Evolutionary conservation across 2,797 vertebrate species (phyloP), one percentile per base, ranked within the genome.

Genomic region (Ctenopoma kingsleyae): DNA sequence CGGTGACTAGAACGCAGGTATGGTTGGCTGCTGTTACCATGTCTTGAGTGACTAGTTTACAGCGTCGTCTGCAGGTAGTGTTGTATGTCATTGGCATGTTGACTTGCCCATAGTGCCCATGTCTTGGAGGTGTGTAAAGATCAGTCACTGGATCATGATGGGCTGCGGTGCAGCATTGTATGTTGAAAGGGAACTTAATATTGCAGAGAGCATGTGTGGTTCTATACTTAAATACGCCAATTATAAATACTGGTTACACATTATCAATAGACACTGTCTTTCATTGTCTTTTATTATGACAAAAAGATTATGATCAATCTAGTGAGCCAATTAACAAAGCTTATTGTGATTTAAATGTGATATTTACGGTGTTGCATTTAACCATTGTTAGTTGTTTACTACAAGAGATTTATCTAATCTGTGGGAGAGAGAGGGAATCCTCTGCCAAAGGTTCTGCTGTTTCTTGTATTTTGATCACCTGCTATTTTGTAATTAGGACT

Each of bases 401-500:
- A 25, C 48, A 32, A 64, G 44, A 79, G 78, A 19, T 3, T 44
- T 3, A 44, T 68, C 64, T 46, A 54, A 57, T 55, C 65, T 85
- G 17, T 55, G 68, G 52, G 41, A 59, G 64, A n/a, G 38, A 15
- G 20, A 66, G 13, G 66, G 54, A 71, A 46, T 75, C 61, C 76
- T 44, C 43, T 76, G 58, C 46, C 75, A 80, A 67, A 78, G 68
- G 60, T 66, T 77, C 73, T 1, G 20, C 67, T 71, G 56, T 74
- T 76, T 63, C 76, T 80, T 60, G 83, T 85, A 74, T 77, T 55
- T 11, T 50, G 61, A 88, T 88, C 77, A 1, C 74, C 49, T 19
- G 60, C 73, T 71, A 61, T 86, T 73, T 52, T 79, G 86, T 92
- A 87, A 90, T 86, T 85, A 78, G 85, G 73, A 59, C 53, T 61